A percentile compares a stretch with the other conserved stretches of the same genome.
phyloP scores from a whole-genome alignment of 2,888 invertebrate genomes.

The Drosophila differens region DNA sequence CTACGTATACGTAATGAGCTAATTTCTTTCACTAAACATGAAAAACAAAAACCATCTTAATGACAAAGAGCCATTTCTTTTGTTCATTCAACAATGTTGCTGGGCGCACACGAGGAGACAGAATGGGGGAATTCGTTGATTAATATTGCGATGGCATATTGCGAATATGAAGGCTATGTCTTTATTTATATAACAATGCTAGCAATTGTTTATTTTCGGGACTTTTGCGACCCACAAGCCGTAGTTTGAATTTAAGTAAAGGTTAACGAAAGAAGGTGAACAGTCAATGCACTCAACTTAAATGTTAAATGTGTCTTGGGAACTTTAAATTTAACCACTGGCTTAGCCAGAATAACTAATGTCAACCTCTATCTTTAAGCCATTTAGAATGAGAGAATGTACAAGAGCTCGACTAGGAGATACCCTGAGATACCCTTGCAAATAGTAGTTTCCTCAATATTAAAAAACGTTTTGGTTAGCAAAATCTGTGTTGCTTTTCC shows the following conservation, averaged over 20 bases:
- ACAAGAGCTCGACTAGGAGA: not conserved
- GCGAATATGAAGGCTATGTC: slow-evolving; percentile 21
- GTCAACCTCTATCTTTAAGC: not conserved
- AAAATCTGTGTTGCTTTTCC: not conserved
- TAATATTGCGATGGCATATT: slow-evolving; percentile 51
- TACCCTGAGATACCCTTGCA: not conserved
- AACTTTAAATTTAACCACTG: not conserved
- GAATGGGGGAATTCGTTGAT: slow-evolving; percentile 29
- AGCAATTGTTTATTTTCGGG: slow-evolving; percentile 2
- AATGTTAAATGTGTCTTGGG: not conserved
- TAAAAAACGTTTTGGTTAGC: not conserved
- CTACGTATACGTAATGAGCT: slow-evolving; percentile 51
- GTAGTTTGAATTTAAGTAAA: slow-evolving; percentile 6
- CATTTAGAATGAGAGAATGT: not conserved
- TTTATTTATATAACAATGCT: slow-evolving; percentile 14
- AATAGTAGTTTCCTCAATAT: not conserved
- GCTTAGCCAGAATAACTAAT: not conserved
- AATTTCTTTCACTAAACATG: slow-evolving; percentile 47
- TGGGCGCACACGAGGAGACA: not conserved
- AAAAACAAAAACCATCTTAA: slow-evolving; percentile 30
- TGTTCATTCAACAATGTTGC: slow-evolving; percentile 18
- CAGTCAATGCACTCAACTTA: not conserved
- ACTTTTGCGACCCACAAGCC: not conserved
- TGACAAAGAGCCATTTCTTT: slow-evolving; percentile 29
- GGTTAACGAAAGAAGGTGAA: not conserved